Evolutionary conservation across 1,140 invertebrate species (phyloP), one percentile per base, ranked within the genome.

Genomic region (Diplogasteroides magnus): DNA sequence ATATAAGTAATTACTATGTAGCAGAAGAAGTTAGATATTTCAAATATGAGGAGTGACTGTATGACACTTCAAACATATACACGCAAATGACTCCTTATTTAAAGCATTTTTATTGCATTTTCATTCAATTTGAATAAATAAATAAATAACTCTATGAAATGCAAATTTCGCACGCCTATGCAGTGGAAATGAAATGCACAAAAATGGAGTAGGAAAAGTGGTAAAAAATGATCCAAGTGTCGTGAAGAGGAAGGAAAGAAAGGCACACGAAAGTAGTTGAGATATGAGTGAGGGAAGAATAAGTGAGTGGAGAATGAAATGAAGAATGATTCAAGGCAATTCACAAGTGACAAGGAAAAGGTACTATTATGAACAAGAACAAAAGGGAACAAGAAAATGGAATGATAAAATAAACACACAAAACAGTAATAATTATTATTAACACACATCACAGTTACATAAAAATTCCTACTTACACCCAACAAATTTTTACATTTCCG

Each of bases 371-470:
- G 1, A 55, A 32, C 28, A 64, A 25, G 57, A 56, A 64, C 13
- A 27, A 63, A 29, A 19, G 25, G 3, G 29, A n/a, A 63, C 25
- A 23, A 63, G 23, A 32, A 14, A 25, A 31, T 27, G 29, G n/a
- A 64, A 37, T 31, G 2, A 64, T 6, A 11, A 64, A 64, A n/a
- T 64, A 65, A 29, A 27, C 14, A 65, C 63, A 65, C 11, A 28
- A 65, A 64, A 27, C 11, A 23, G 56, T 25, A 37, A 15, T n/a
- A n/a, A n/a, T n/a, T n/a, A n/a, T n/a, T n/a, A n/a, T n/a, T n/a
- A n/a, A n/a, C n/a, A n/a, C n/a, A n/a, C n/a, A n/a, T n/a, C n/a
- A n/a, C n/a, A n/a, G n/a, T n/a, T n/a, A n/a, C n/a, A n/a, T n/a
- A n/a, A n/a, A n/a, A n/a, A n/a, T n/a, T n/a, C n/a, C n/a, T n/a